phyloP scores from a whole-genome alignment of 2,888 invertebrate genomes.

The Diarsia rubi region DNA sequence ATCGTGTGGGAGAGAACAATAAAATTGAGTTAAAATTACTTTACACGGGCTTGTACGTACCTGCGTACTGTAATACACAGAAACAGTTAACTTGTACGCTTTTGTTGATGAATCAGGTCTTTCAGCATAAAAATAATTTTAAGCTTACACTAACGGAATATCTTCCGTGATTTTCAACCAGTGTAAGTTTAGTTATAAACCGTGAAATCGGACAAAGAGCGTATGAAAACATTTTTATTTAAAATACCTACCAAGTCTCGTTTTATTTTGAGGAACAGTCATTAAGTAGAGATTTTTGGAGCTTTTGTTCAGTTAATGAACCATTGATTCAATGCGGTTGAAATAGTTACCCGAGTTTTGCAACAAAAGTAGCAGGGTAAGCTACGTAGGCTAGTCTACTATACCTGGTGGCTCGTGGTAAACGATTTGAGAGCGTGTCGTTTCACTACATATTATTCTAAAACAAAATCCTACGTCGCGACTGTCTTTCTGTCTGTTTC shows the following conservation, averaged over 20 bases:
- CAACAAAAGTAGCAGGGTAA: background rate
- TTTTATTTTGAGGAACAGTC: background rate
- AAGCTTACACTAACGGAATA: background rate
- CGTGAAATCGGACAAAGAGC: background rate
- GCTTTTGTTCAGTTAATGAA: background rate
- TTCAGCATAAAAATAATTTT: background rate
- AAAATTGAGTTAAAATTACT: constrained; percentile 3
- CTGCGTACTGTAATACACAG: background rate
- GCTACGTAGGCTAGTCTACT: background rate
- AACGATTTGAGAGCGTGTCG: background rate
- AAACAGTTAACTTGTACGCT: background rate
- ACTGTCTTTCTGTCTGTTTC: too few relatives aligned
- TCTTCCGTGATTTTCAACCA: background rate
- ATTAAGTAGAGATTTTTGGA: background rate
- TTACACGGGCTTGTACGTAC: background rate
- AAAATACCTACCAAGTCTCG: background rate
- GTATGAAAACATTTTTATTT: too few relatives aligned
- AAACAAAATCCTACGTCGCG: too few relatives aligned
- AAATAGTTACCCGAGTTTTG: background rate
- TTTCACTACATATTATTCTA: background rate
- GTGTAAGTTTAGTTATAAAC: background rate
- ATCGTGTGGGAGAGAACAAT: constrained; percentile 6
- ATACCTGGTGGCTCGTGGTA: background rate
- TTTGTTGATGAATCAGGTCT: background rate
- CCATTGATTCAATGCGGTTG: background rate